A percentile compares a stretch with the other conserved stretches of the same genome.
Evolutionary conservation across 2,797 vertebrate genomes (phyloP).

Genomic region (Sebastes jordani): DNA sequence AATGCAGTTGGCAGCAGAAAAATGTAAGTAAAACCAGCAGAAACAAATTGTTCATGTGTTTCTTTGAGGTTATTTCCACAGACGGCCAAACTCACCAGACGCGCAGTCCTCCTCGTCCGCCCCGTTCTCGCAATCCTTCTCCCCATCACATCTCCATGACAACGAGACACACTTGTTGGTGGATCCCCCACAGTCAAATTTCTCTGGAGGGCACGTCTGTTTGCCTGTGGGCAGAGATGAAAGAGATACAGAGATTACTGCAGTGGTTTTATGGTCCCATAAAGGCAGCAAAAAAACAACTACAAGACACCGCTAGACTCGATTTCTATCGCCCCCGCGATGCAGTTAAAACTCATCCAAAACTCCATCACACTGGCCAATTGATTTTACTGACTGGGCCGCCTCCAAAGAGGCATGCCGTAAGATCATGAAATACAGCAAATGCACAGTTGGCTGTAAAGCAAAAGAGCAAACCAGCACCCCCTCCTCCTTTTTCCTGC

Average conservation of each 20-base stretch:
- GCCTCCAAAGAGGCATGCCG: conserved; percentile 28
- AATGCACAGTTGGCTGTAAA: conserved; percentile 53
- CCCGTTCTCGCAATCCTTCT: conserved; percentile 95
- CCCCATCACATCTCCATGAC: conserved; percentile 95
- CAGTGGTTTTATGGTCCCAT: conserved; percentile 36
- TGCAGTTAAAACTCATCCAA: conserved; percentile 41
- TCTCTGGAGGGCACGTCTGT: conserved; percentile 94
- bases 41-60: background rate
- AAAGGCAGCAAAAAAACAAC: conserved; percentile 22
- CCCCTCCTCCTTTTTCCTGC: conserved; percentile 42
- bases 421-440: conserved; percentile 53
- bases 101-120: conserved; percentile 92
- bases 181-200: conserved; percentile 93
- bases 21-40: background rate
- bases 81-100: conserved; percentile 85
- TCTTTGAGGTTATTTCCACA: background rate
- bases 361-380: conserved; percentile 42
- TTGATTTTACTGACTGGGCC: conserved; percentile 54
- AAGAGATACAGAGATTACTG: conserved; percentile 51
- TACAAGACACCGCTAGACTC: conserved; percentile 3
- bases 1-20: background rate
- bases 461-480: conserved; percentile 22
- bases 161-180: conserved; percentile 94
- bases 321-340: conserved; percentile 34
- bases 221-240: conserved; percentile 81